Evolutionary conservation across 2,888 invertebrate species (phyloP).

Genomic region (Celastrina argiolus): DNA sequence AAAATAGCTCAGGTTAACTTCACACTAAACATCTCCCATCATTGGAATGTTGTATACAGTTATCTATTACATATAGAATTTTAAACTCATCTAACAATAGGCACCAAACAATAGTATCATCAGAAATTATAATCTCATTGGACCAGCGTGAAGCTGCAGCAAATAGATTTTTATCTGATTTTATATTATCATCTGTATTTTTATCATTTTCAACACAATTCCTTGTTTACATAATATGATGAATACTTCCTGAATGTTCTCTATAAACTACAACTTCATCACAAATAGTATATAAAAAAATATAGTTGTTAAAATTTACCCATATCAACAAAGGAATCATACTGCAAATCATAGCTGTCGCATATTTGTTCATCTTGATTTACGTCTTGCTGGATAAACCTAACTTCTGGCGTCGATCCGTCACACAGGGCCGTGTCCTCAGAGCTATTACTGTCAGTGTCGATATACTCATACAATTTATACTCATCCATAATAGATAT

Average conservation of each 20-base stretch:
- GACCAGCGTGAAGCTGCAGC: background rate
- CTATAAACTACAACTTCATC: background rate
- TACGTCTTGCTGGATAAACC: conserved; percentile 15
- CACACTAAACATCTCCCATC: conserved; percentile 1
- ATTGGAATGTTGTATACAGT: conserved; percentile 38
- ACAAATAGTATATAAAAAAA: background rate
- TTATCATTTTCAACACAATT: too few relatives aligned
- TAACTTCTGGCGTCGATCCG: conserved; percentile 34
- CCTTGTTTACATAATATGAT: background rate
- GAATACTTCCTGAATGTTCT: background rate
- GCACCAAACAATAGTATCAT: conserved; percentile 10
- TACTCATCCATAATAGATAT: conserved; percentile 35
- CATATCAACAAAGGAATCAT: conserved; percentile 75
- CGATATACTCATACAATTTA: conserved; percentile 58
- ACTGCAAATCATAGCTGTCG: conserved; percentile 66
- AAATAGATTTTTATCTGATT: background rate
- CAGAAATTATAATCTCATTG: background rate
- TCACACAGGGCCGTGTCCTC: conserved; percentile 63
- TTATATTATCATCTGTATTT: too few relatives aligned
- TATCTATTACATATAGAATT: background rate
- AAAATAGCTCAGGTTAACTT: conserved; percentile 55
- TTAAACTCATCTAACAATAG: background rate
- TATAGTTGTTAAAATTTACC: conserved; percentile 57
- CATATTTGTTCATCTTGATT: conserved; percentile 47
- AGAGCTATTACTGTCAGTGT: conserved; percentile 61